These are phyloP conservation scores for Belgica antarctica DNA, from an alignment of 2,888 invertebrate genomes.

Conservation along the genomic window DNA sequence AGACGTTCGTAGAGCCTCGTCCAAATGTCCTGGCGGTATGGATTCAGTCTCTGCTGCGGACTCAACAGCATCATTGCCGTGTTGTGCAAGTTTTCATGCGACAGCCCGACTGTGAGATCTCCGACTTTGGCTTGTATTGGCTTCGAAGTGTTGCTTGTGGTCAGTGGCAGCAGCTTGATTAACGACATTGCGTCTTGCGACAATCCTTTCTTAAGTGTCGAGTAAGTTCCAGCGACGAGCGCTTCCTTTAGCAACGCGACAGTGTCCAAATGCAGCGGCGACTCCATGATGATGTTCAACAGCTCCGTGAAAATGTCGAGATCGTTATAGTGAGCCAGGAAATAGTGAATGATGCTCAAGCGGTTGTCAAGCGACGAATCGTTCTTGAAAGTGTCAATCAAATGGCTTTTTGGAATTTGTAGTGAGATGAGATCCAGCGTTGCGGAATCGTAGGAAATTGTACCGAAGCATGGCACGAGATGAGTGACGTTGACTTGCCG, in stretches of 20 bases:
- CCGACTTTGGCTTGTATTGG: conserved; percentile 55
- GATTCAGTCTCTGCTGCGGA: conserved; percentile 78
- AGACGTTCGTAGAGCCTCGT: conserved; percentile 76
- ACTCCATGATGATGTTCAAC: conserved; percentile 62
- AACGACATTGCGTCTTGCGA: conserved; percentile 69
- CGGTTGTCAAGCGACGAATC: conserved; percentile 68
- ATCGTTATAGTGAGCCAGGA: conserved; percentile 74
- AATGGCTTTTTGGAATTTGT: conserved; percentile 63
- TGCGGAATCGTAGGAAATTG: conserved; percentile 60
- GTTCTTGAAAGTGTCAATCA: conserved; percentile 68
- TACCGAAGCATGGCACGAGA: conserved; percentile 61
- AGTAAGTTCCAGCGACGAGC: conserved; percentile 71
- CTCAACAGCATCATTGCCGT: conserved; percentile 79
- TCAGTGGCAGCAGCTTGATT: conserved; percentile 69
- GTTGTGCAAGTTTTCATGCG: conserved; percentile 75
- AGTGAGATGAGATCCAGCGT: conserved; percentile 71
- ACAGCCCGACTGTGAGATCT: conserved; percentile 62
- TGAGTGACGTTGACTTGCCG: conserved; percentile 61
- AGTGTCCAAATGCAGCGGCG: conserved; percentile 61
- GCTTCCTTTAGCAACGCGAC: conserved; percentile 72
- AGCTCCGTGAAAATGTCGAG: conserved; percentile 71
- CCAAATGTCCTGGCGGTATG: conserved; percentile 80
- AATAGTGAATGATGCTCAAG: conserved; percentile 77
- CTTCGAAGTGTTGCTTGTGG: conserved; percentile 56
- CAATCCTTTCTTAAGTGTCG: conserved; percentile 68